Conservation (phyloP, 2,113 vertebrate species). For the Plestiodon gilberti region DNA sequence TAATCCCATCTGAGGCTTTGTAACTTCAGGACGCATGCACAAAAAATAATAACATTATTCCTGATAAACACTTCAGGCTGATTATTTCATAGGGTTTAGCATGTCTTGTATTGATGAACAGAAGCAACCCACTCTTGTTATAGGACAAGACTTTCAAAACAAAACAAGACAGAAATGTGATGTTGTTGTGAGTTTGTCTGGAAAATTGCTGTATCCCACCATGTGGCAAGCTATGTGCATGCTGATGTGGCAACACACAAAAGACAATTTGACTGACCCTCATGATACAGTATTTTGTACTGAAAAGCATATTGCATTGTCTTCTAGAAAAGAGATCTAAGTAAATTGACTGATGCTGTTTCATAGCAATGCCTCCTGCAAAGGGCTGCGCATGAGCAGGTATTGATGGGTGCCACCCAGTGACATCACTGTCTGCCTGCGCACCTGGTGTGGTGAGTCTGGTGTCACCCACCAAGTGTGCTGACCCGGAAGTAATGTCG, state of each 20-base stretch:
- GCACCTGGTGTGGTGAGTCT: too few species aligned
- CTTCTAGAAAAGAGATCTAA: neutral
- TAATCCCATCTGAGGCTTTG: slow-evolving; percentile 75
- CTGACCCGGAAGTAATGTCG: too few species aligned
- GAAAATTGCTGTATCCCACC: neutral
- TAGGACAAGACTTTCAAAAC: neutral
- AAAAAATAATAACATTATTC: slow-evolving; percentile 66
- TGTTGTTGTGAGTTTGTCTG: slow-evolving; percentile 27
- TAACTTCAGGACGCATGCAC: slow-evolving; percentile 70
- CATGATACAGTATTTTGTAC: neutral
- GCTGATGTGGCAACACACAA: neutral
- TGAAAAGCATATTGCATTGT: neutral
- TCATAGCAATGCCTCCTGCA: neutral
- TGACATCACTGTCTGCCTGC: too few species aligned
- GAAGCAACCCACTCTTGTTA: slow-evolving; percentile 45
- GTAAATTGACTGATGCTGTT: neutral
- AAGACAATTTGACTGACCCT: neutral
- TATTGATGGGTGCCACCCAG: neutral
- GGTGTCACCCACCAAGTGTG: too few species aligned
- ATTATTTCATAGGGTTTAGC: slow-evolving; percentile 65
- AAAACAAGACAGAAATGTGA: neutral
- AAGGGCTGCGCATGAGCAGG: neutral
- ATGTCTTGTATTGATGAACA: slow-evolving; percentile 65
- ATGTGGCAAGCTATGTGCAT: neutral
- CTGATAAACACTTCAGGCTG: slow-evolving; percentile 74